Percentiles rank a stretch among this genome's conserved stretches.
These are phyloP conservation scores for Panagrolaimus sp. DNA, from an alignment of 1,140 invertebrate species.

Conservation along the genomic window DNA sequence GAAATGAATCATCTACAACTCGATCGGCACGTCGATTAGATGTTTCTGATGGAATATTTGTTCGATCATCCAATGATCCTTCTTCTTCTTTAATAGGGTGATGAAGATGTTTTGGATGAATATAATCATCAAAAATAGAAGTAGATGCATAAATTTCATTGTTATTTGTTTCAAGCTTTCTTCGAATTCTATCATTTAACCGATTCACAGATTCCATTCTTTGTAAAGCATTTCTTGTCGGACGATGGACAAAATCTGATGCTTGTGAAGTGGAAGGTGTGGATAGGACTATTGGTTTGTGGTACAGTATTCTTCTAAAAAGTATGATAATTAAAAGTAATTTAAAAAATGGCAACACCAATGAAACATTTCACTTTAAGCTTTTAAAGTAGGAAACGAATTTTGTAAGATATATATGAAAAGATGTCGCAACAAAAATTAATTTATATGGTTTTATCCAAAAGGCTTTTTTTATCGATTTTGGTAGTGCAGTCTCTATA, in stretches of 20 bases:
- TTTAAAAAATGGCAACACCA: no score
- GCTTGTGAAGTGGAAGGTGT: not conserved
- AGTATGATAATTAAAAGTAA: no score
- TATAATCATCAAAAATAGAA: not conserved
- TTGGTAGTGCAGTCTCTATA: no score
- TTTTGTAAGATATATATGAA: no score
- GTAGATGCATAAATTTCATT: constrained; percentile 1
- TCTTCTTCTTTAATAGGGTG: no score
- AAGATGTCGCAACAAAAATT: no score
- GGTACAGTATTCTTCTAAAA: constrained; percentile 10
- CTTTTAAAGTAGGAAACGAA: no score
- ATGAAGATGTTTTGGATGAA: no score
- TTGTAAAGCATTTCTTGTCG: not conserved
- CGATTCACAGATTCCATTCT: constrained; percentile 14
- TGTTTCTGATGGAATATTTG: not conserved
- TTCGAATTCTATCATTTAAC: constrained; percentile 17
- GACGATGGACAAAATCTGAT: not conserved
- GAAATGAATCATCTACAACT: constrained; percentile 16
- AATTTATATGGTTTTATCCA: no score
- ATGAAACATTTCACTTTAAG: no score
- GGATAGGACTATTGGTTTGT: constrained; percentile 17
- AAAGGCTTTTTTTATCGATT: no score
- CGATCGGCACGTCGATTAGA: constrained; percentile 16
- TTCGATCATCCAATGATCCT: not conserved
- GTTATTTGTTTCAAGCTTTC: constrained; percentile 3